phyloP scores from a whole-genome alignment of 2,113 vertebrate species.

The Pelvicachromis taeniatus region DNA sequence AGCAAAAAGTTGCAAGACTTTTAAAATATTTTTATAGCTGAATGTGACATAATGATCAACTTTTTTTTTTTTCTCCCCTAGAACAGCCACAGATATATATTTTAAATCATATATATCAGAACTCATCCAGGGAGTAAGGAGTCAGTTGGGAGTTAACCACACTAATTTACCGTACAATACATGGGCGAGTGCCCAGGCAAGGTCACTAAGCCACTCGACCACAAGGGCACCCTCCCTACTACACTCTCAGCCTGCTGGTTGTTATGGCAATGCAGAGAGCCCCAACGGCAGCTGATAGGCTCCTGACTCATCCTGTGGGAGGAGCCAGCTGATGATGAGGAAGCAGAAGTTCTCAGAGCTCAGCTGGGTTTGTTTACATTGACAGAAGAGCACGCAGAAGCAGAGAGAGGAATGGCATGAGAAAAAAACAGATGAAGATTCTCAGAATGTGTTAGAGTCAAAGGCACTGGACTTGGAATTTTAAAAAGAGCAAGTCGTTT shows the following conservation, averaged over 20 bases:
- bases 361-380: slow-evolving; percentile 67
- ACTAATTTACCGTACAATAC: slow-evolving; percentile 47
- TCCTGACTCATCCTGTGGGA: slow-evolving; percentile 22
- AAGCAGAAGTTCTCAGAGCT: slow-evolving; percentile 29
- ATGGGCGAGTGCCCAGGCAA: slow-evolving; percentile 37
- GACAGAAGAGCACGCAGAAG: not conserved
- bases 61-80: not conserved
- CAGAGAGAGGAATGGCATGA: not conserved
- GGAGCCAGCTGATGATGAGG: slow-evolving; percentile 21
- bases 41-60: not conserved
- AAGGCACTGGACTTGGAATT: not conserved
- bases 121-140: not conserved
- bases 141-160: not conserved
- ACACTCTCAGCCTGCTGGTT: slow-evolving; percentile 22
- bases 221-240: slow-evolving; percentile 49
- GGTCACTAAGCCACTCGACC: slow-evolving; percentile 53
- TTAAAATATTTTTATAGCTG: not conserved
- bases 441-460: not conserved
- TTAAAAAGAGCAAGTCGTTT: not conserved
- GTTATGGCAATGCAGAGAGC: slow-evolving; percentile 43
- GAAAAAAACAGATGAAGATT: not conserved
- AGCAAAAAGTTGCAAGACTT: not conserved
- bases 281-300: slow-evolving; percentile 39
- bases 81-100: not conserved
- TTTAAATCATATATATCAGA: not conserved